These are phyloP conservation scores for Columbina picui DNA, from an alignment of 2,113 vertebrate genomes.

Conservation along the genomic window DNA sequence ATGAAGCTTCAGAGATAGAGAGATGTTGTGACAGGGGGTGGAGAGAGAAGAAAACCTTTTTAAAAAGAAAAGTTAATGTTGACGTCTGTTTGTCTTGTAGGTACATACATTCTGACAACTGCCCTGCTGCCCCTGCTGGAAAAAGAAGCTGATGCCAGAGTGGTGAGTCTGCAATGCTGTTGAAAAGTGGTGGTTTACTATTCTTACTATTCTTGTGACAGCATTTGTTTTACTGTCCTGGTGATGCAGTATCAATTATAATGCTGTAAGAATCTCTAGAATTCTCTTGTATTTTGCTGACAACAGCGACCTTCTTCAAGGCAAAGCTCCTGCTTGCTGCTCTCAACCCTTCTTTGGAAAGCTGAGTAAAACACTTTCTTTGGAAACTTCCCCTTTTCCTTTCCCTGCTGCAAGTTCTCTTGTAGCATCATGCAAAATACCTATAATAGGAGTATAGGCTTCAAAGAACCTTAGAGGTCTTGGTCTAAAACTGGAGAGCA, in stretches of 20 bases:
- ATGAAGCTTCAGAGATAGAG: neutral
- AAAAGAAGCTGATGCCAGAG: conserved; percentile 80
- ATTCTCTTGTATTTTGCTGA: neutral
- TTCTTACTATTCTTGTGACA: neutral
- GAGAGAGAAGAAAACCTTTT: neutral
- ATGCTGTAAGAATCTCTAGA: neutral
- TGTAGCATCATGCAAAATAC: neutral
- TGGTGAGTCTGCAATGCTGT: conserved; percentile 74
- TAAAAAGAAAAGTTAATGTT: neutral
- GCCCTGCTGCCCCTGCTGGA: conserved; percentile 82
- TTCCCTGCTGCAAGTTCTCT: neutral
- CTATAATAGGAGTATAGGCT: neutral
- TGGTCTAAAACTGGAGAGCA: neutral
- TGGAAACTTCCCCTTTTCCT: neutral
- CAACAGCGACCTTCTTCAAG: neutral
- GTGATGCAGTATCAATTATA: neutral
- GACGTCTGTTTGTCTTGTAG: conserved; percentile 51
- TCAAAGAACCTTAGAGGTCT: neutral
- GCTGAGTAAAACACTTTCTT: neutral
- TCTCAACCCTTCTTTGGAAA: neutral
- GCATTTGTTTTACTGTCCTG: neutral
- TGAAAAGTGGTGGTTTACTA: neutral
- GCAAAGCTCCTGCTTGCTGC: neutral
- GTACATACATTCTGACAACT: conserved; percentile 83
- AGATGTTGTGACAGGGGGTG: neutral